A percentile compares a stretch with the other conserved stretches of the same genome.
These are phyloP conservation scores for Oryzias curvinotus DNA, from an alignment of 2,113 vertebrate species.

Conservation along the genomic window DNA sequence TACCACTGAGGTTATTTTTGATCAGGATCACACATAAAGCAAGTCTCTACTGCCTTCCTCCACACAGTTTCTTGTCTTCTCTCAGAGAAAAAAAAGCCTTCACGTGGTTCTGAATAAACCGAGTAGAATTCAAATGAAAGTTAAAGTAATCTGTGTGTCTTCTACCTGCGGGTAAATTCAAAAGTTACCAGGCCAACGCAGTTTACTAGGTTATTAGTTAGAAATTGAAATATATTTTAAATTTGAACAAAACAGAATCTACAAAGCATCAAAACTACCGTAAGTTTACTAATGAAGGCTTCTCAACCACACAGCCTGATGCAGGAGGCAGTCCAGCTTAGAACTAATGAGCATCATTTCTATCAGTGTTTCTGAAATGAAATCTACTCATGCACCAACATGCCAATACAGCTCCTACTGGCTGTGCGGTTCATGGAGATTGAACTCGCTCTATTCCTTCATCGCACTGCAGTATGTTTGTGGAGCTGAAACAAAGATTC, in stretches of 20 bases:
- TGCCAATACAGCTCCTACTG: not conserved
- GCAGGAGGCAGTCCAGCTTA: not conserved
- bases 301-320: too few relatives aligned
- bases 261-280: too few relatives aligned
- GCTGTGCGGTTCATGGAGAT: not conserved
- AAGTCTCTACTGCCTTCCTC: constrained; percentile 2
- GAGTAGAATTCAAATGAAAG: too few relatives aligned
- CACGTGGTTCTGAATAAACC: too few relatives aligned
- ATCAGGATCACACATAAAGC: not conserved
- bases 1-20: not conserved
- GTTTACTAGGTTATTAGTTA: too few relatives aligned
- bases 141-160: too few relatives aligned
- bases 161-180: too few relatives aligned
- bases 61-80: not conserved
- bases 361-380: not conserved
- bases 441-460: not conserved
- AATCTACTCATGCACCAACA: not conserved
- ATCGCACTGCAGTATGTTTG: not conserved
- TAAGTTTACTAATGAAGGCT: too few relatives aligned
- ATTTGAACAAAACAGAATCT: too few relatives aligned
- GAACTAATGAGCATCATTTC: not conserved
- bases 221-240: too few relatives aligned
- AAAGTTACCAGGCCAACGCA: too few relatives aligned
- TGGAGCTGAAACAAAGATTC: constrained; percentile 5
- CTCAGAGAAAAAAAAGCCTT: too few relatives aligned